Percentiles rank a stretch among this genome's conserved stretches.
These are phyloP conservation scores for Hyles vespertilio DNA, from an alignment of 1,140 invertebrate species.

Conservation along the genomic window DNA sequence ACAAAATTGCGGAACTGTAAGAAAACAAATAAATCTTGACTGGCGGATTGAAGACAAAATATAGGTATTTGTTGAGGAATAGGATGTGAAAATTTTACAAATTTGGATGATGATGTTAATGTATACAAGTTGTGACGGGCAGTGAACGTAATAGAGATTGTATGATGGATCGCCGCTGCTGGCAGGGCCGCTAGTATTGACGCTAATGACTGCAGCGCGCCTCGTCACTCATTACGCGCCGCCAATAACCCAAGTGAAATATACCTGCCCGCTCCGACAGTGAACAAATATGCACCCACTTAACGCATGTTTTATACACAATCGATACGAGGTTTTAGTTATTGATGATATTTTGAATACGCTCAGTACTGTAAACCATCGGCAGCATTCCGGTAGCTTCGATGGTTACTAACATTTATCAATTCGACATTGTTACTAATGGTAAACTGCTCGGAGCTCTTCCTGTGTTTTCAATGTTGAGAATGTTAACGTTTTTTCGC, in stretches of 20 bases:
- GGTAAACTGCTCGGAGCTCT: no score
- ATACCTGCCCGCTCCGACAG: constrained; percentile 1
- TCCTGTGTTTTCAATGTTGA: no score
- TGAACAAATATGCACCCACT: constrained; percentile 5
- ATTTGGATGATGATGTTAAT: constrained; percentile 7
- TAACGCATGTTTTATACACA: constrained; percentile 6
- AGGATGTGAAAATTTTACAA: background rate
- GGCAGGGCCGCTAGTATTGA: constrained; percentile 2
- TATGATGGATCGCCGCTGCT: background rate
- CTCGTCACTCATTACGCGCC: constrained; percentile 11
- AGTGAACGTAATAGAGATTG: constrained; percentile 8
- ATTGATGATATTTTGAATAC: no score
- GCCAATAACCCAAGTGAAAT: constrained; percentile 12
- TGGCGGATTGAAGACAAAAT: no score
- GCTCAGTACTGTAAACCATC: no score
- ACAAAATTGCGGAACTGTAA: constrained; percentile 83
- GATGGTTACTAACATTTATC: no score
- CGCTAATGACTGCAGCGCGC: constrained; percentile 1
- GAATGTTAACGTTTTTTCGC: no score
- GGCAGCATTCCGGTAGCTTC: no score
- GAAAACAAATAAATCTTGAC: constrained; percentile 11
- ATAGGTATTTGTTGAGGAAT: background rate
- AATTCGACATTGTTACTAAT: no score
- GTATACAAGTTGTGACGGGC: constrained; percentile 10
- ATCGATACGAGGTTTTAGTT: background rate